Percentiles rank a stretch among this genome's conserved stretches.
These are phyloP conservation scores for Leptura quadrifasciata DNA, from an alignment of 2,888 invertebrate species.

Conservation along the genomic window DNA sequence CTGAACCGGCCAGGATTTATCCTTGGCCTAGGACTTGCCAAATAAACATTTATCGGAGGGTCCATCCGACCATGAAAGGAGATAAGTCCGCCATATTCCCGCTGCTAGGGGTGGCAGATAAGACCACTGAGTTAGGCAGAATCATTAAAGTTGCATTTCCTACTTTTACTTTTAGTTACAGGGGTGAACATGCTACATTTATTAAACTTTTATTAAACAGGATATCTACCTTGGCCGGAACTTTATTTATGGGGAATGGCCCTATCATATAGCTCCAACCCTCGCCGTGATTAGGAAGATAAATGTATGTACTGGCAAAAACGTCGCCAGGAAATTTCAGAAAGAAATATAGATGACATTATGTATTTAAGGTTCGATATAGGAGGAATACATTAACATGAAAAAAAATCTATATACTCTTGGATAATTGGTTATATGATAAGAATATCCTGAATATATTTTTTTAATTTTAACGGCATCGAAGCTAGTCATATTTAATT, in stretches of 20 bases:
- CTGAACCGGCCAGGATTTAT: conserved; percentile 48
- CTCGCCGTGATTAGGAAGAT: conserved; percentile 46
- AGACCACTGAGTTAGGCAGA: conserved; percentile 15
- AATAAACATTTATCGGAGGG: conserved; percentile 59
- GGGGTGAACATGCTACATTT: conserved; percentile 46
- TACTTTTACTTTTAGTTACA: conserved; percentile 45
- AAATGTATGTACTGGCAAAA: conserved; percentile 47
- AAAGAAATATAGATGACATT: conserved; percentile 35
- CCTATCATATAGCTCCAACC: conserved; percentile 39
- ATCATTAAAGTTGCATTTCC: conserved; percentile 50
- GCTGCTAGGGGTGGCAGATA: conserved; percentile 31
- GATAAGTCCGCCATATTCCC: conserved; percentile 58
- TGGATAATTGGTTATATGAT: too few species aligned
- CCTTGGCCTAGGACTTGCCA: conserved; percentile 51
- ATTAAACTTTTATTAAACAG: conserved; percentile 56
- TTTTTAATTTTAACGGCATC: too few species aligned
- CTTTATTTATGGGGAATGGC: conserved; percentile 48
- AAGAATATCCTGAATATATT: too few species aligned
- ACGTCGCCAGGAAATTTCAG: conserved; percentile 42
- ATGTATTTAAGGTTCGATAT: not conserved
- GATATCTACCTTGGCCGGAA: conserved; percentile 55
- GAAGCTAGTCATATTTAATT: too few species aligned
- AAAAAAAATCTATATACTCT: not conserved
- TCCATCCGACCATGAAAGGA: conserved; percentile 58
- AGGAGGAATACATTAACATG: not conserved